These are phyloP conservation scores for Hymenochirus boettgeri DNA, from an alignment of 2,113 vertebrate genomes.

Conservation along the genomic window DNA sequence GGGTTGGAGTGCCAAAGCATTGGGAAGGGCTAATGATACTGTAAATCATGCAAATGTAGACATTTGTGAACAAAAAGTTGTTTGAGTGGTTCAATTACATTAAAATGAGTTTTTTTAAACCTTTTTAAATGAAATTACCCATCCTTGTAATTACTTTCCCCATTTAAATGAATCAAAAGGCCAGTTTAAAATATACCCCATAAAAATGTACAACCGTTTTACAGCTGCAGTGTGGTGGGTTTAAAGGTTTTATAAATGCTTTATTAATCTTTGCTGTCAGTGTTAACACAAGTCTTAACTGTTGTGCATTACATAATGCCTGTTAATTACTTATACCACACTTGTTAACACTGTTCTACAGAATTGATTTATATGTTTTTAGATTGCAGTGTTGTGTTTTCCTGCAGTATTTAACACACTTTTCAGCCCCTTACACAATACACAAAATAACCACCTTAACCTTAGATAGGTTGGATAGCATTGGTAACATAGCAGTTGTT, in stretches of 20 bases:
- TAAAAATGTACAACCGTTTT: conserved; percentile 58
- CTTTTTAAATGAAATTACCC: conserved; percentile 53
- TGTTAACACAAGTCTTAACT: not conserved
- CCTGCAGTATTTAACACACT: not conserved
- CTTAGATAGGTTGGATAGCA: too few relatives aligned
- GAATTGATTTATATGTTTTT: not conserved
- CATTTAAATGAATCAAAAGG: conserved; percentile 35
- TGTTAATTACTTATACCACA: conserved; percentile 4
- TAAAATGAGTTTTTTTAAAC: conserved; percentile 38
- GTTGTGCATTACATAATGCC: not conserved
- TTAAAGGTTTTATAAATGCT: conserved; percentile 6
- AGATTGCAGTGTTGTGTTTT: not conserved
- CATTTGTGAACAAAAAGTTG: conserved; percentile 54
- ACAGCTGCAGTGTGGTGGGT: conserved; percentile 36
- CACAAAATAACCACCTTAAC: too few relatives aligned
- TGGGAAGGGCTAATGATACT: conserved; percentile 60
- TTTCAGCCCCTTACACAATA: too few relatives aligned
- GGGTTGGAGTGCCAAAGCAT: conserved; percentile 45
- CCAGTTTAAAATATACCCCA: conserved; percentile 38
- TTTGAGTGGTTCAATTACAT: conserved; percentile 51
- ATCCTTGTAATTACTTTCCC: conserved; percentile 42
- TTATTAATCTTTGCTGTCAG: conserved; percentile 21
- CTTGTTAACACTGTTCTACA: not conserved
- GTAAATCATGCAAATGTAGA: conserved; percentile 69
- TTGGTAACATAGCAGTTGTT: too few relatives aligned